A percentile compares a stretch with the other conserved stretches of the same genome.
phyloP scores from a whole-genome alignment of 2,113 vertebrate species.

The Lasiurus borealis region DNA sequence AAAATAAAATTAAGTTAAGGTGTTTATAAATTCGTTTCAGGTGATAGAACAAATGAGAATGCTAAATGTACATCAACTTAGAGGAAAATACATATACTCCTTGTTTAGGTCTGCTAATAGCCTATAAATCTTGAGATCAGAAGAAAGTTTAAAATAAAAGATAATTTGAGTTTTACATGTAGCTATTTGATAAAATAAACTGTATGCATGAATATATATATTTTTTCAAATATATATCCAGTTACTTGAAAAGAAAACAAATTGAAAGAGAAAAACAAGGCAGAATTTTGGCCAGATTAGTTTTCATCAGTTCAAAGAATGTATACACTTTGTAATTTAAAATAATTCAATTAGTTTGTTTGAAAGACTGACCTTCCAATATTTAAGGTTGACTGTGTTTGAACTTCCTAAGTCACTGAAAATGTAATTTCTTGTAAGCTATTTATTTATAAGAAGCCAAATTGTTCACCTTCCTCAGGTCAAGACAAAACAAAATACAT shows the following conservation, averaged over 20 bases:
- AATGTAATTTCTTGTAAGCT: neutral
- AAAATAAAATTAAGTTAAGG: neutral
- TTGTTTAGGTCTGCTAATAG: neutral
- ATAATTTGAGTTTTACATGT: neutral
- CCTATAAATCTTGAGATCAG: neutral
- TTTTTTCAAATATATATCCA: neutral
- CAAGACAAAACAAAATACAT: neutral
- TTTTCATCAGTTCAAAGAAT: constrained; percentile 51
- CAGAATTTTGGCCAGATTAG: neutral
- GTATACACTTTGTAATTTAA: constrained; percentile 19
- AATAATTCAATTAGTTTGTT: constrained; percentile 44
- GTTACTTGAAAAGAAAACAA: constrained; percentile 5
- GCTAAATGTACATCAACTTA: neutral
- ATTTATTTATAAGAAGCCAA: constrained; percentile 30
- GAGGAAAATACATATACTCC: neutral
- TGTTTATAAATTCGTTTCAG: neutral
- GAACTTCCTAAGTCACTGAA: constrained; percentile 17
- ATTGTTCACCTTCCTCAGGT: neutral
- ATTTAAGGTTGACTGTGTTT: constrained; percentile 38
- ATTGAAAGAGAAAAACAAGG: neutral
- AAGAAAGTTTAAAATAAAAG: neutral
- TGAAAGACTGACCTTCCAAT: constrained; percentile 47
- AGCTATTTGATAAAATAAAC: neutral
- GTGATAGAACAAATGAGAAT: neutral
- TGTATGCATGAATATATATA: neutral